Evolutionary conservation across 2,797 vertebrate genomes (phyloP).

Genomic region (Coracias cyanogaster): DNA sequence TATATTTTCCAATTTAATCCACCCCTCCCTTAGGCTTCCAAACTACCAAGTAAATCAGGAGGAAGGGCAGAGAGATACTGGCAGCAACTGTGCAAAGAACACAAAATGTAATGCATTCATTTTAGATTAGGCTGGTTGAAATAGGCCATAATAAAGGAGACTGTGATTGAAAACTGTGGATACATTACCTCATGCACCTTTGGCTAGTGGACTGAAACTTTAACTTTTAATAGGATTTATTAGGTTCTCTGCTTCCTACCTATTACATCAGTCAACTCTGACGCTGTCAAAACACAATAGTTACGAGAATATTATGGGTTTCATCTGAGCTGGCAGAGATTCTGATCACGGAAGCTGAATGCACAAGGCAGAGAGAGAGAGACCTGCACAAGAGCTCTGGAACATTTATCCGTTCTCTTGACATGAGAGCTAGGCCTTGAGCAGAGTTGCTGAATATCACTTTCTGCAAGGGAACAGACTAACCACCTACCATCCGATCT

Average conservation of each 20-base stretch:
- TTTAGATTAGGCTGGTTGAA: slow-evolving; percentile 54
- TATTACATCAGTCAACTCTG: slow-evolving; percentile 25
- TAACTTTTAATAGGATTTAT: slow-evolving; percentile 66
- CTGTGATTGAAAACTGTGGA: slow-evolving; percentile 52
- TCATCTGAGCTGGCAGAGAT: slow-evolving; percentile 15
- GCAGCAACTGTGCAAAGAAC: slow-evolving; percentile 46
- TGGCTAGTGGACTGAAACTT: slow-evolving; percentile 66
- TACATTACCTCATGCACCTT: slow-evolving; percentile 65
- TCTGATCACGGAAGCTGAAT: neutral
- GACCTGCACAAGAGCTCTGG: neutral
- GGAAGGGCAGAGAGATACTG: slow-evolving; percentile 52
- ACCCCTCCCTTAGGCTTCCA: slow-evolving; percentile 76
- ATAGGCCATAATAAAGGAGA: slow-evolving; percentile 42
- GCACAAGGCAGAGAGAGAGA: neutral
- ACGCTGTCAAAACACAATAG: slow-evolving; percentile 48
- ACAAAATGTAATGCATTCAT: slow-evolving; percentile 43
- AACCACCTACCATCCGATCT: neutral
- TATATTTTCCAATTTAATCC: slow-evolving; percentile 85
- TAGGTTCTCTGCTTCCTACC: slow-evolving; percentile 37
- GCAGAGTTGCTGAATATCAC: neutral
- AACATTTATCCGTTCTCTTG: neutral
- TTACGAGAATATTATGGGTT: slow-evolving; percentile 21
- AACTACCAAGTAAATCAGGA: slow-evolving; percentile 49
- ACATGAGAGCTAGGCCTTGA: neutral
- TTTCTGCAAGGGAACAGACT: neutral